Percentiles rank a stretch among this genome's conserved stretches.
Evolutionary conservation across 2,113 vertebrate genomes (phyloP).

Genomic region (Myiozetetes cayanensis): DNA sequence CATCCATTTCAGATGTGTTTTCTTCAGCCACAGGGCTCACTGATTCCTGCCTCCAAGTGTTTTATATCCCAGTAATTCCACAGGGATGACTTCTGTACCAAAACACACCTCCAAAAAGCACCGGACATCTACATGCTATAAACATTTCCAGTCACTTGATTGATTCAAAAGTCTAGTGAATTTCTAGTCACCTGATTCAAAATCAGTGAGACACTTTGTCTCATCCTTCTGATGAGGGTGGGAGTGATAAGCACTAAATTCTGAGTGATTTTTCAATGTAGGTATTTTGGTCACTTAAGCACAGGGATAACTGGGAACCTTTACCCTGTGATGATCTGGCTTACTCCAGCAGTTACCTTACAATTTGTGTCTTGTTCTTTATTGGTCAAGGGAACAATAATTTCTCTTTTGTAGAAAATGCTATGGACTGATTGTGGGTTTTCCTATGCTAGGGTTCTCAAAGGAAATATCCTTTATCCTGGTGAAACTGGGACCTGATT

Average conservation of each 20-base stretch:
- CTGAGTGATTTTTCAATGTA: background rate
- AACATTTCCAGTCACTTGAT: background rate
- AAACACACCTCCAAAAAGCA: background rate
- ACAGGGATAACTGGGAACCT: background rate
- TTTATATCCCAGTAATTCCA: background rate
- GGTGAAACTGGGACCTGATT: background rate
- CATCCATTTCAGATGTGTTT: background rate
- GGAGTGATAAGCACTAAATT: background rate
- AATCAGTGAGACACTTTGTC: background rate
- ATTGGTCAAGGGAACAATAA: background rate
- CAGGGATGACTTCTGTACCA: background rate
- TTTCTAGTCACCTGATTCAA: background rate
- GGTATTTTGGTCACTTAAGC: background rate
- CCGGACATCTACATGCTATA: background rate
- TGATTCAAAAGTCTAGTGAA: background rate
- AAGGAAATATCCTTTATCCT: background rate
- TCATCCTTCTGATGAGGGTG: background rate
- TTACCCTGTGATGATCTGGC: background rate
- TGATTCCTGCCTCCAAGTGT: background rate
- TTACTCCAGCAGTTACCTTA: background rate
- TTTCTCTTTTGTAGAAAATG: background rate
- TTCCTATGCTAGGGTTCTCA: background rate
- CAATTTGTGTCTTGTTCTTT: background rate
- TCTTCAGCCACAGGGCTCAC: background rate
- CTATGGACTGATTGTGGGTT: background rate